These are phyloP conservation scores for Caenorhabditis auriculariae DNA, from an alignment of 2,888 invertebrate species.

Conservation along the genomic window DNA sequence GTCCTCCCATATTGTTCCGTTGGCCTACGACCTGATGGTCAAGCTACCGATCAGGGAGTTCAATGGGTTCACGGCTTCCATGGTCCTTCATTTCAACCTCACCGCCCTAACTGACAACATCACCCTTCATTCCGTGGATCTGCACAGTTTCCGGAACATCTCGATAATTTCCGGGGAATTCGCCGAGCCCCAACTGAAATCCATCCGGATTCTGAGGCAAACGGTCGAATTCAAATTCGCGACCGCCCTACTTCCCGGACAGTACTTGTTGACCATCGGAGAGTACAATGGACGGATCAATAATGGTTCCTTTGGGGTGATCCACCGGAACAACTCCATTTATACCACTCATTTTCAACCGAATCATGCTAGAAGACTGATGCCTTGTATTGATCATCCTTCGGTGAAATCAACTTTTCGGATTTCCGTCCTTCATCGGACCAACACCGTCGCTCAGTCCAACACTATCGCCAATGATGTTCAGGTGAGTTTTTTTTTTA, in stretches of 20 bases:
- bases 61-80: constrained; percentile 31
- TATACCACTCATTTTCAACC: constrained; percentile 44
- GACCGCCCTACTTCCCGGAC: constrained; percentile 21
- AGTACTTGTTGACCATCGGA: constrained; percentile 42
- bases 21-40: constrained; percentile 36
- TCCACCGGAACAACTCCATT: constrained; percentile 16
- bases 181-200: constrained; percentile 25
- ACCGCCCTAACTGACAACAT: constrained; percentile 18
- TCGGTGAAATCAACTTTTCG: constrained; percentile 39
- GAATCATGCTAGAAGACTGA: constrained; percentile 31
- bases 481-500: constrained; percentile 11
- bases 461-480: constrained; percentile 46
- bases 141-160: constrained; percentile 41
- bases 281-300: constrained; percentile 33
- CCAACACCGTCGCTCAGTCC: constrained; percentile 37
- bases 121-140: constrained; percentile 27
- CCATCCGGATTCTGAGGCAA: constrained; percentile 28
- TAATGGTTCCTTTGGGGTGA: constrained; percentile 25
- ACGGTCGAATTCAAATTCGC: constrained; percentile 30
- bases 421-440: constrained; percentile 34
- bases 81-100: constrained; percentile 37
- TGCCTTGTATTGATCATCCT: constrained; percentile 45
- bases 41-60: constrained; percentile 30
- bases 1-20: constrained; percentile 18
- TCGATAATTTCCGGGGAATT: constrained; percentile 27